Conservation (phyloP, 37 sponge, comb jelly and placozoan genomes). For the Halisarca cf. caerulea region DNA sequence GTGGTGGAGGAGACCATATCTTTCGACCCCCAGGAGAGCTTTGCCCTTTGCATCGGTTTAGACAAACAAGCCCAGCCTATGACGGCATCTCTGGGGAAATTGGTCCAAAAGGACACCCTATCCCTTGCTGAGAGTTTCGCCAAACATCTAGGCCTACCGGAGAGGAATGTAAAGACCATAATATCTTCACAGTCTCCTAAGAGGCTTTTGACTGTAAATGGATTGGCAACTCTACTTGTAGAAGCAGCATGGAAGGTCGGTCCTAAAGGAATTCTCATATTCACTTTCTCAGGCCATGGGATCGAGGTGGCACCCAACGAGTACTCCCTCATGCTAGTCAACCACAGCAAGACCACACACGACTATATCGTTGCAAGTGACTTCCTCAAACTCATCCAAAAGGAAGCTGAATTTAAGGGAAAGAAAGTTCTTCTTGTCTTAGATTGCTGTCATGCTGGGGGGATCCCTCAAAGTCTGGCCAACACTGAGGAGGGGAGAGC, state of each 20-base stretch:
- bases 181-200: slow-evolving; percentile 4
- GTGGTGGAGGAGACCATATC: neutral
- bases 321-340: neutral
- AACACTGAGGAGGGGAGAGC: neutral
- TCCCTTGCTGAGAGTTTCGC: neutral
- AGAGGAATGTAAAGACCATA: neutral
- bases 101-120: neutral
- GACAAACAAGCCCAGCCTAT: slow-evolving; percentile 50
- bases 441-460: slow-evolving; percentile 18
- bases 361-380: neutral
- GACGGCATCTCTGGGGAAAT: neutral
- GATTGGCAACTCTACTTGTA: slow-evolving; percentile 46
- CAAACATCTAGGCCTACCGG: slow-evolving; percentile 17
- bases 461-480: neutral
- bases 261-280: slow-evolving; percentile 49
- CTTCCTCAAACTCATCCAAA: neutral
- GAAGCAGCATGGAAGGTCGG: slow-evolving; percentile 54
- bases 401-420: neutral
- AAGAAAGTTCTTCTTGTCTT: slow-evolving; percentile 2
- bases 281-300: slow-evolving; percentile 76
- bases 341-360: neutral
- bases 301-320: neutral
- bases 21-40: slow-evolving; percentile 65
- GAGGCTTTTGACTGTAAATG: slow-evolving; percentile 22
- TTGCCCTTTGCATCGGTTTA: slow-evolving; percentile 51